Percentiles rank a stretch among this genome's conserved stretches.
phyloP scores from a whole-genome alignment of 2,113 vertebrate species.

The Engystomops pustulosus region DNA sequence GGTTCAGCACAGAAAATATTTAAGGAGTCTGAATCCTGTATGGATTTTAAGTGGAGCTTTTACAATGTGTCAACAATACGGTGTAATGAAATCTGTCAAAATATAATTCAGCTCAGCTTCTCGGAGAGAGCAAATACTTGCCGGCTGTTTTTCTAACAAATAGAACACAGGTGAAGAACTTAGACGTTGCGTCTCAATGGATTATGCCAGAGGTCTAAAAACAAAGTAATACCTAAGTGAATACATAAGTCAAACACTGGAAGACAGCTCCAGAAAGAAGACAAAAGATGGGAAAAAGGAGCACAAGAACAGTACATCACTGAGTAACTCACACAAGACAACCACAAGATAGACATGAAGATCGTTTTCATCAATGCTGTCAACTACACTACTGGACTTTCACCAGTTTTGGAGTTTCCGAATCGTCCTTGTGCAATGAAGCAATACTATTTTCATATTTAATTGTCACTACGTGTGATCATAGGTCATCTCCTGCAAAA shows the following conservation, averaged over 20 bases:
- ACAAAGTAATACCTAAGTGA: conserved; percentile 43
- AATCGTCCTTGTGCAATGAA: too few relatives aligned
- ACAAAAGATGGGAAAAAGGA: not conserved
- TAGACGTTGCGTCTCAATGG: conserved; percentile 22
- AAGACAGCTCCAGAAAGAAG: conserved; percentile 13
- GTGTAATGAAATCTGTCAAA: conserved; percentile 50
- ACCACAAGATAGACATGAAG: too few relatives aligned
- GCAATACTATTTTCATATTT: too few relatives aligned
- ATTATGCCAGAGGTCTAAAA: conserved; percentile 45
- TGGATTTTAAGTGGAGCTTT: conserved; percentile 20
- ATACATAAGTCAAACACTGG: conserved; percentile 38
- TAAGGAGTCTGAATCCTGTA: not conserved
- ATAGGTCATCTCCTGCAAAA: too few relatives aligned
- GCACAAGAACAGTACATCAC: not conserved
- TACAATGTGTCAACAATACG: conserved; percentile 36
- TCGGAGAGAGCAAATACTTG: conserved; percentile 6
- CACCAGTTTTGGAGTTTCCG: too few relatives aligned
- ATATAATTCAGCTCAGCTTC: conserved; percentile 24
- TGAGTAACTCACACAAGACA: not conserved
- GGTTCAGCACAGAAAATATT: not conserved
- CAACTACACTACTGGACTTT: too few relatives aligned
- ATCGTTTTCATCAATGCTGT: too few relatives aligned
- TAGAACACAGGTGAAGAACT: conserved; percentile 40
- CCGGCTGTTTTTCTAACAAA: conserved; percentile 50
- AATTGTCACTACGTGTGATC: too few relatives aligned